Evolutionary conservation across 2,888 invertebrate species (phyloP).

Genomic region (Lutraria lutraria): DNA sequence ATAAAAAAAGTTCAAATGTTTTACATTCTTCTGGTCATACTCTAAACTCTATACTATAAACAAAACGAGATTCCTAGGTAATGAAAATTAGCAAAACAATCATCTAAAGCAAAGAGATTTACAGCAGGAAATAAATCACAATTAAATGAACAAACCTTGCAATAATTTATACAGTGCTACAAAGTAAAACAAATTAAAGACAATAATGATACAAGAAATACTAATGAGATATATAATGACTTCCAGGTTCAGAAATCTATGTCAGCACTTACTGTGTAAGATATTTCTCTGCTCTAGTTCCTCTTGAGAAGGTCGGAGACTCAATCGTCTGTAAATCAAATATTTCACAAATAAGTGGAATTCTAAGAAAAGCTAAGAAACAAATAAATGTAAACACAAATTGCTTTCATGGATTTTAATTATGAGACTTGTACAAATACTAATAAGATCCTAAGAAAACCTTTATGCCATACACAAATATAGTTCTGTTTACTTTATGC

Average conservation of each 20-base stretch:
- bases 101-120: background rate
- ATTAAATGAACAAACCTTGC: slow-evolving; percentile 2
- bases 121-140: background rate
- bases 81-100: too few relatives aligned
- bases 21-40: too few relatives aligned
- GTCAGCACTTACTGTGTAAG: slow-evolving; percentile 93
- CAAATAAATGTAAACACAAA: too few relatives aligned
- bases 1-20: too few relatives aligned
- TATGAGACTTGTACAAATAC: too few relatives aligned
- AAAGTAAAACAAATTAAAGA: background rate
- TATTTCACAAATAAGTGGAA: background rate
- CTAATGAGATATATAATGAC: background rate
- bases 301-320: slow-evolving; percentile 98
- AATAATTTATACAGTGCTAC: background rate
- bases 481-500: too few relatives aligned
- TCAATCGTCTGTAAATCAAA: slow-evolving; percentile 91
- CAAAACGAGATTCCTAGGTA: too few relatives aligned
- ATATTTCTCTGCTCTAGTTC: slow-evolving; percentile 99
- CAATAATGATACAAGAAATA: background rate
- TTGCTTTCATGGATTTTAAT: too few relatives aligned
- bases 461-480: too few relatives aligned
- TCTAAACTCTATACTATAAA: too few relatives aligned
- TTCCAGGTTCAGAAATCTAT: background rate
- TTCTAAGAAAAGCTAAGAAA: too few relatives aligned
- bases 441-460: too few relatives aligned